Conservation (phyloP, 1,140 invertebrate genomes). For the Drosophila burlai region DNA sequence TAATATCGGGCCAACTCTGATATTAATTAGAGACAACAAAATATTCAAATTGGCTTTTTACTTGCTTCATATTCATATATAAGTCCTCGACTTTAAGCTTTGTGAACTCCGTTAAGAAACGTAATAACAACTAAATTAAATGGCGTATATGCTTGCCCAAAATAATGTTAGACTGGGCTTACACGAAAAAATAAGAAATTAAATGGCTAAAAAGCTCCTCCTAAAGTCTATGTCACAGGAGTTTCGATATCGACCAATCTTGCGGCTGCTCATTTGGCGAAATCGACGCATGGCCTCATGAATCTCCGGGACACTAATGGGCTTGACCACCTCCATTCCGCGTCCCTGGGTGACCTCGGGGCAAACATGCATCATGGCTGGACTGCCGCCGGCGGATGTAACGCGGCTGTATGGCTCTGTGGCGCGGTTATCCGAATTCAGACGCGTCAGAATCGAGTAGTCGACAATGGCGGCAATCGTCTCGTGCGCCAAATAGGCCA, state of each 20-base stretch:
- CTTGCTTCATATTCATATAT: too few species aligned
- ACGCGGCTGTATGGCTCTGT: slow-evolving; percentile 82
- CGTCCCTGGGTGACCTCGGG: slow-evolving; percentile 84
- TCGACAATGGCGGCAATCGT: slow-evolving; percentile 84
- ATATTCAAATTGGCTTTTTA: too few species aligned
- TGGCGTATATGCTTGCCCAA: background rate
- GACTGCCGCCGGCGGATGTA: slow-evolving; percentile 77
- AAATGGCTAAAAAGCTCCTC: slow-evolving; percentile 80
- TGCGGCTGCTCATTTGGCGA: slow-evolving; percentile 75
- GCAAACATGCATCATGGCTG: slow-evolving; percentile 82
- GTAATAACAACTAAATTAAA: background rate
- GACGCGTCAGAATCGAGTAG: slow-evolving; percentile 77
- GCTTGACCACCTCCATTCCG: slow-evolving; percentile 81
- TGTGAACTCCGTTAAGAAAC: background rate
- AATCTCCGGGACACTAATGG: slow-evolving; percentile 83
- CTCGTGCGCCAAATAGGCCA: slow-evolving; percentile 83
- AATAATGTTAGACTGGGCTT: background rate
- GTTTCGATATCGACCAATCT: slow-evolving; percentile 78
- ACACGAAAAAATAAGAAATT: slow-evolving; percentile 2
- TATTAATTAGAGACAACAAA: too few species aligned
- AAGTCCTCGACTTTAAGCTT: too few species aligned
- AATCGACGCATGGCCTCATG: slow-evolving; percentile 83
- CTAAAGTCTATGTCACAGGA: slow-evolving; percentile 76
- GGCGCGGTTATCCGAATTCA: slow-evolving; percentile 76
- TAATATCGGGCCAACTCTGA: background rate